Base-by-base conservation (phyloP, 2,797 vertebrate species). In the Oreochromis mossambicus region DNA sequence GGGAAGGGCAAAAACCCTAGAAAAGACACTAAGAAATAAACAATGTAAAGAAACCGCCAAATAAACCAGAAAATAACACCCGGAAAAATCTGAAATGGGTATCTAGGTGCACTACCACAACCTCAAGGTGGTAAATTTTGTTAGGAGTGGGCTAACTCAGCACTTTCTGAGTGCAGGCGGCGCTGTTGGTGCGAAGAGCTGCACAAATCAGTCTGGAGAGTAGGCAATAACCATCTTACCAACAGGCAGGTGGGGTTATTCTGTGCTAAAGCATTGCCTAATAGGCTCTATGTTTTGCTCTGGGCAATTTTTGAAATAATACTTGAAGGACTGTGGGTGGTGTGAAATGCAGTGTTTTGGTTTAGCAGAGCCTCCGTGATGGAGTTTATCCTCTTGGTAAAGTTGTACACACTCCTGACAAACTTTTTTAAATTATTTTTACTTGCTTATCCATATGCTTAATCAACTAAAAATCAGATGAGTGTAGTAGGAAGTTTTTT, bases 151-250 rank as follows among this genome's bases (percentile, higher is more conserved):
- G 79, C 94, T 77, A 52, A 48, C 77, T 89, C 92, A 93, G 92
- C 92, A 91, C 73, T 91, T 94, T 92, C 17, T 48, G 32, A 76
- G 51, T 19, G 77, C 77, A 73, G 66, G 63, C 83, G 15, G 77
- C 79, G 78, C 70, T 83, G 85, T 61, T 87, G 83, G 46, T 83
- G 78, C 54, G 10, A 52, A 86, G 50, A 55, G 48, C 81, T 56
- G 80, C 84, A 89, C 89, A 92, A 94, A 95, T 95, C 91, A 91
- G 85, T 89, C 77, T 77, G 63, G 48, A 79, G 81, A 85, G 68
- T 38, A 82, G 85, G 79, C 80, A 91, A 84, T 92, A 89, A 93
- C 89, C 63, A 82, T 83, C 82, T 24, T 41, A 85, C 84, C 81
- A 84, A 85, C 52, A 63, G 85, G 83, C 86, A 43, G 82, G 79